A percentile compares a stretch with the other conserved stretches of the same genome.
phyloP scores from a whole-genome alignment of 2,797 vertebrate species.

The Bovichtus diacanthus region DNA sequence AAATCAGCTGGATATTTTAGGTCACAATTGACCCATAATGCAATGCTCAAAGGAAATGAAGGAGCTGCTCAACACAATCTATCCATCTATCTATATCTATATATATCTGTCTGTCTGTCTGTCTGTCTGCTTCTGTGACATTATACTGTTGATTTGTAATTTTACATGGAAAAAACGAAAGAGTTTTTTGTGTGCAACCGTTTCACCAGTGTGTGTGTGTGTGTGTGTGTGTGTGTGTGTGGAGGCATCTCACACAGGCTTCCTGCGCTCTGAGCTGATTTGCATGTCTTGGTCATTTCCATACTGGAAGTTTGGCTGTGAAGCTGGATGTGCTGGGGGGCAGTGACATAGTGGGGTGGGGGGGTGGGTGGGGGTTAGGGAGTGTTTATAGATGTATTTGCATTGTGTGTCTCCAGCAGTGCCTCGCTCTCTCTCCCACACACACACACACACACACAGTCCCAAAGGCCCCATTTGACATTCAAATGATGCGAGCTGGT shows the following conservation, averaged over 20 bases:
- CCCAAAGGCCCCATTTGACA: constrained; percentile 90
- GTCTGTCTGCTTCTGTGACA: too few relatives aligned
- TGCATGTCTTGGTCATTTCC: constrained; percentile 96
- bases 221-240: too few relatives aligned
- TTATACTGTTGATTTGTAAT: too few relatives aligned
- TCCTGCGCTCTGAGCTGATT: constrained; percentile 86
- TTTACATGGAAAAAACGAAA: too few relatives aligned
- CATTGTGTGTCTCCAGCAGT: constrained; percentile 88
- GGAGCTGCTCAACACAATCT: too few relatives aligned
- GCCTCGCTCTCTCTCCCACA: constrained; percentile 59
- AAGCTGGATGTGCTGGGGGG: constrained; percentile 45
- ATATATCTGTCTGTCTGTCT: too few relatives aligned
- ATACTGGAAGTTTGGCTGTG: constrained; percentile 91
- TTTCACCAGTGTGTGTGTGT: too few relatives aligned
- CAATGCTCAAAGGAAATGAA: too few relatives aligned
- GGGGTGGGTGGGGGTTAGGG: constrained; percentile 17
- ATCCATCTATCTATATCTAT: too few relatives aligned
- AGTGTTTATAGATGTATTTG: constrained; percentile 84
- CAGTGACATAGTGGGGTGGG: constrained; percentile 5
- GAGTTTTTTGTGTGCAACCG: too few relatives aligned
- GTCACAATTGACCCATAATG: too few relatives aligned
- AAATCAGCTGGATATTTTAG: too few relatives aligned
- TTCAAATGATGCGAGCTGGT: constrained; percentile 91
- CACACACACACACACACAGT: constrained; percentile 70
- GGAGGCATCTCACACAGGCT: constrained; percentile 69